Evolutionary conservation across 2,113 vertebrate species (phyloP).

Genomic region (Dendropsophus ebraccatus): DNA sequence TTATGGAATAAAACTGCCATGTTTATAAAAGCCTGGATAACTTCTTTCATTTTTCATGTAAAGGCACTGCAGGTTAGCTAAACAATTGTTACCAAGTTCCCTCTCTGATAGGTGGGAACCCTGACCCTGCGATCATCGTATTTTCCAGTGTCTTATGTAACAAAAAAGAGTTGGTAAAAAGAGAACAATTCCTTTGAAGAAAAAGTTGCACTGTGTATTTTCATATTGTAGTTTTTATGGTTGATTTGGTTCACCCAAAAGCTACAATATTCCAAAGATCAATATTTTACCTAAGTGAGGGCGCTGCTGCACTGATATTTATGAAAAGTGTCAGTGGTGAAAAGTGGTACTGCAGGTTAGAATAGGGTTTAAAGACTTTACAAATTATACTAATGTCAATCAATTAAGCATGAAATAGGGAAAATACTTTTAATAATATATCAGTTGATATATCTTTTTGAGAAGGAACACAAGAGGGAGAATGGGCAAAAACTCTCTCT

Average conservation of each 20-base stretch:
- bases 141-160: background rate
- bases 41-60: too few species aligned
- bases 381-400: background rate
- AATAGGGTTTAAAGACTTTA: background rate
- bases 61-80: too few species aligned
- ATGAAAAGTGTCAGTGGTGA: background rate
- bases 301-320: background rate
- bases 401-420: background rate
- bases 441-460: background rate
- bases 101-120: too few species aligned
- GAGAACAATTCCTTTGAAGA: too few species aligned
- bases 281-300: background rate
- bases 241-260: too few species aligned
- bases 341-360: background rate
- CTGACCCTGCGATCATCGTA: background rate
- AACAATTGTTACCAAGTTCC: too few species aligned
- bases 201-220: too few species aligned
- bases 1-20: too few species aligned
- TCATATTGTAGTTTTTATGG: too few species aligned
- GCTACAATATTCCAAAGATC: background rate
- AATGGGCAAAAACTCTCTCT: background rate
- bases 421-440: background rate
- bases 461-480: background rate
- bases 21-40: too few species aligned
- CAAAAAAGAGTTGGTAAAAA: too few species aligned